phyloP scores from a whole-genome alignment of 2,888 invertebrate genomes.

The Drosophila antonietae region DNA sequence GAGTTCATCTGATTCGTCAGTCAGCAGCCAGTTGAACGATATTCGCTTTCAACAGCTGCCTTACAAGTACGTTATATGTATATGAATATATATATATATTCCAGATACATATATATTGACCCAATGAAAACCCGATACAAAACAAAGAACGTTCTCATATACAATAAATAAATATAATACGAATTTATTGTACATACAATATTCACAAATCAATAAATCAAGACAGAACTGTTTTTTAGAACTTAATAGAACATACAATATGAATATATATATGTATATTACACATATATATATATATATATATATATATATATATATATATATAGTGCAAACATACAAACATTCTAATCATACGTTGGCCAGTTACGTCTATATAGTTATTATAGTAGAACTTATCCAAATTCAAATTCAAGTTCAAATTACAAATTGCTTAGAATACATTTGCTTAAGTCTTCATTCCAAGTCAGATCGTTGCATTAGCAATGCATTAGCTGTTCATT shows the following conservation, averaged over 20 bases:
- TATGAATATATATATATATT: background rate
- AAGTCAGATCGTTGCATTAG: constrained; percentile 13
- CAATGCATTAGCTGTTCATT: constrained; percentile 8
- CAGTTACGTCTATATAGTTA: constrained; percentile 17
- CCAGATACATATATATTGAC: background rate
- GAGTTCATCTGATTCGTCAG: constrained; percentile 8
- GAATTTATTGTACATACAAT: constrained; percentile 73
- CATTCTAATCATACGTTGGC: constrained; percentile 11
- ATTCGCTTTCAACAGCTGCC: constrained; percentile 14
- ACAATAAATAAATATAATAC: constrained; percentile 60
- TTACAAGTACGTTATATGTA: constrained; percentile 2
- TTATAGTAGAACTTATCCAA: constrained; percentile 12
- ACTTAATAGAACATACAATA: constrained; percentile 2
- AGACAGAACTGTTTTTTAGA: constrained; percentile 52
- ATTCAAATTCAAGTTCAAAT: constrained; percentile 10
- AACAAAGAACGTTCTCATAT: constrained; percentile 22
- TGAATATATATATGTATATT: constrained; percentile 3
- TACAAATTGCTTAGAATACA: constrained; percentile 27
- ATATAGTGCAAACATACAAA: constrained; percentile 2
- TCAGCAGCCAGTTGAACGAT: constrained; percentile 2
- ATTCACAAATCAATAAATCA: constrained; percentile 15
- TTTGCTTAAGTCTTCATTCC: constrained; percentile 40
- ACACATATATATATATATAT: background rate
- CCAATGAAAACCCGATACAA: background rate
- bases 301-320: background rate